Evolutionary conservation across 2,113 vertebrate species (phyloP).

Genomic region (Cairina moschata): DNA sequence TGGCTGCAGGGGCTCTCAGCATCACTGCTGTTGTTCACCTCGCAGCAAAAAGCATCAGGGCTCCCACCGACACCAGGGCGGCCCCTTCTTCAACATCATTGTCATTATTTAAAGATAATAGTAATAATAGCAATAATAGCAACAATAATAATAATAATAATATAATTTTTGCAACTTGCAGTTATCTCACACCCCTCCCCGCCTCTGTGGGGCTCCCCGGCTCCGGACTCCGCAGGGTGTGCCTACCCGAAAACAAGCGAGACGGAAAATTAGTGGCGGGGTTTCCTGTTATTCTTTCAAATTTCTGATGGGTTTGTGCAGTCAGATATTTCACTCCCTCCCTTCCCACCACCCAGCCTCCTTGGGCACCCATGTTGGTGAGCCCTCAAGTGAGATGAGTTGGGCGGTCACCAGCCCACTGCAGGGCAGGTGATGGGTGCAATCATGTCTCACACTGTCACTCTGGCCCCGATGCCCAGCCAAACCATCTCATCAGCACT

Average conservation of each 20-base stretch:
- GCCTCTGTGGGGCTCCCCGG: neutral
- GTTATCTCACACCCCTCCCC: neutral
- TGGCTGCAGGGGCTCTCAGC: neutral
- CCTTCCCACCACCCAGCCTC: neutral
- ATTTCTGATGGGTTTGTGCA: neutral
- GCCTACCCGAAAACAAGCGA: neutral
- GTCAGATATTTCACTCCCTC: rapidly evolving
- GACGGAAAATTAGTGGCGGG: neutral
- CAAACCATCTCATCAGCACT: no score
- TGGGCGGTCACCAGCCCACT: neutral
- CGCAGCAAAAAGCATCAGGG: neutral
- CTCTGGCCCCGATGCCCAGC: no score
- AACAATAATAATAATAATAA: neutral
- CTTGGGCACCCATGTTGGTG: neutral
- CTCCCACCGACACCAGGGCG: neutral
- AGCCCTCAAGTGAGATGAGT: neutral
- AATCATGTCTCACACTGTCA: neutral
- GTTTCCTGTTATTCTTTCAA: slow-evolving; percentile 30
- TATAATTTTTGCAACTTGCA: neutral
- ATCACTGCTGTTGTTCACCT: neutral
- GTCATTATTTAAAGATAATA: neutral
- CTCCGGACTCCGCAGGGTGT: rapidly evolving
- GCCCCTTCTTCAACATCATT: neutral
- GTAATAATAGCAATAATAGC: neutral
- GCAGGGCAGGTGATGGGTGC: no score